Evolutionary conservation across 2,797 vertebrate genomes (phyloP), one percentile per base, ranked within the genome.

Genomic region (Lithobates pipiens): DNA sequence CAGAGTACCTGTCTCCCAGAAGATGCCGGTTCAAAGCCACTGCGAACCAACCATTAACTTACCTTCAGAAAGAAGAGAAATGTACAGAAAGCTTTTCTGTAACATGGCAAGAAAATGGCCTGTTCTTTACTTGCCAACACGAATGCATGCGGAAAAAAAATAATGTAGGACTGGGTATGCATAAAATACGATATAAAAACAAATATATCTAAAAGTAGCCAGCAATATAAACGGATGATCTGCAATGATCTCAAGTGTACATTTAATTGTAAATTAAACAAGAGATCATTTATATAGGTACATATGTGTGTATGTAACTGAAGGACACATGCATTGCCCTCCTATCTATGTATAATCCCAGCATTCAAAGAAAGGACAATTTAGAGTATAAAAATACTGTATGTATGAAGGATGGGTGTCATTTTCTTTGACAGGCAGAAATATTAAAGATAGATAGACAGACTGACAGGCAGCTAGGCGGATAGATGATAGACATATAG

Each of bases 1-100:
- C 84, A 75, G 23, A 42, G 77, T 80, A 85, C 77, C 72, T 44
- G 57, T 29, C 71, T 36, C 18, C 73, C 77, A 36, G 63, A 18
- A 13, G 44, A 61, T 34, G 67, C 29, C 54, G 18, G 34, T 42
- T 16, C 61, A 54, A 57, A 80, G 29, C 61, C 76, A 69, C 61
- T 42, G 15, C 54, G 10, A 76, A 39, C 8, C 39, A 46, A 23
- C 54, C 83, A 79, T 65, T 65, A 34, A 21, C 32, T 61, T 39
- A 46, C 34, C 63, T 29, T 27, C 46, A 44, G 25, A 50, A 54
- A 8, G 18, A 23, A 23, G 5, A 11, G 25, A 36, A 79, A 39
- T 46, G 23, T n/a, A 42, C 63, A 78, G n/a, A 29, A 42, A 80
- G 68, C 36, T 46, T 54, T 70, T 80, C 65, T 70, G 16, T 9